Evolutionary conservation across 1,140 invertebrate species (phyloP), one percentile per base, ranked within the genome.

Genomic region (Drosophila pandora): DNA sequence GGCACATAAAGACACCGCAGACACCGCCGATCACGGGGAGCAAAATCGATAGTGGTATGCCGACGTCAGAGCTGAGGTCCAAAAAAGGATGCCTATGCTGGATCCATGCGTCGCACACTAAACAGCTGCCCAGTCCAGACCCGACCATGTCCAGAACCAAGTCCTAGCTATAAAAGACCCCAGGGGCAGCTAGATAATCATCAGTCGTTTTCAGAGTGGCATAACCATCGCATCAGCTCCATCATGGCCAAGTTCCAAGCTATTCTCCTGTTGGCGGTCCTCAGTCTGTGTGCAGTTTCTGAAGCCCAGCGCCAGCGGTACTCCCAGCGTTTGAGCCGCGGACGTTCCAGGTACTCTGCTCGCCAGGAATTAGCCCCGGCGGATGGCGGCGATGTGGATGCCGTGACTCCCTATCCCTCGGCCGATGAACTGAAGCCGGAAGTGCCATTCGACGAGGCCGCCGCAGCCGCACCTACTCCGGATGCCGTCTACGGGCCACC

Each of bases 371-470:
- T 73, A 30, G 83, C 81, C 5, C 67, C 82, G 2, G 64, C 56
- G n/a, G 72, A 73, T 23, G 88, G 56, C 4, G 87, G 59, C 6
- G 68, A 65, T 3, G 78, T 69, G 50, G 88, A 78, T 25, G 85
- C 63, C 2, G 90, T 91, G 30, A 91, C 90, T 1, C 90, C 90
- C 8, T 91, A 91, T 63, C 90, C 90, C n/a, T 76, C 74, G 8
- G 85, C 84, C 2, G 90, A 90, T 39, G 90, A 91, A 43, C 68
- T 91, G 9, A 90, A 90, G 21, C 90, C 90, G 17, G 89, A 91
- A 47, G 79, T 90, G 41, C 90, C 89, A 3, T 91, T 91, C 52
- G 76, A 90, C 25, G 90, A 91, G 64, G 82, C 83, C 3, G 85
- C 79, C 2, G 77, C 82, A 9, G 77, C 10, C 1, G 83, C 75